Evolutionary conservation across 2,797 vertebrate genomes (phyloP), one percentile per base, ranked within the genome.

Genomic region (Hylomyscus alleni): DNA sequence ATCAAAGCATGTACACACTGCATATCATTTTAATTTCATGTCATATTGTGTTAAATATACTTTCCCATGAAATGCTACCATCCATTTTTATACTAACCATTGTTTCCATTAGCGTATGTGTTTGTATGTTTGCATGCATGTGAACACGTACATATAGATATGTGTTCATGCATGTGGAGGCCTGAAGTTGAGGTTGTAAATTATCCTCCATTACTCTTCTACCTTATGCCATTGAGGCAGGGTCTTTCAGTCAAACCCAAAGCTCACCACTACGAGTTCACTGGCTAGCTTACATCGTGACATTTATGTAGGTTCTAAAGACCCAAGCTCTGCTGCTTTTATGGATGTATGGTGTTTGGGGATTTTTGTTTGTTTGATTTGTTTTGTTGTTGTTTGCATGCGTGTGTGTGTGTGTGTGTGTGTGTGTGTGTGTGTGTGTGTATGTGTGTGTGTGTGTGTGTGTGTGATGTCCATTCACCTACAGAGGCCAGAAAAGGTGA

Each of bases 1-100:
- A 78, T 85, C 20, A 77, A 85, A 81, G 58, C 20, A 83, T 24
- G 4, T 37, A 34, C 54, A 77, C 22, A 88, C 82, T 90, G 92
- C n/a, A 56, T 29, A 44, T 58, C 62, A 81, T 69, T 97, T 94
- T 95, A 1, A 37, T 84, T 91, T 94, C 37, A 54, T 19, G 89
- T 73, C 56, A 73, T 81, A 37, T 67, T 58, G 2, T 67, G 67
- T 80, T 87, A 83, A 81, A 26, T 80, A n/a, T 11, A 47, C 88
- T 95, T 94, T 96, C 65, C 40, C 40, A 14, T 17, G 3, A 54
- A 89, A 31, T 80, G 15, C 62, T 84, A 67, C 12, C 40, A 80
- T 58, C 40, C 17, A 37, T 65, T 76, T 94, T 88, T 85, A 52
- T 56, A 56, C 52, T 80, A 22, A 34, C 47, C 50, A n/a, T 20